A percentile compares a stretch with the other conserved stretches of the same genome.
phyloP scores from a whole-genome alignment of 2,888 invertebrate species.

The Adelphocoris suturalis region DNA sequence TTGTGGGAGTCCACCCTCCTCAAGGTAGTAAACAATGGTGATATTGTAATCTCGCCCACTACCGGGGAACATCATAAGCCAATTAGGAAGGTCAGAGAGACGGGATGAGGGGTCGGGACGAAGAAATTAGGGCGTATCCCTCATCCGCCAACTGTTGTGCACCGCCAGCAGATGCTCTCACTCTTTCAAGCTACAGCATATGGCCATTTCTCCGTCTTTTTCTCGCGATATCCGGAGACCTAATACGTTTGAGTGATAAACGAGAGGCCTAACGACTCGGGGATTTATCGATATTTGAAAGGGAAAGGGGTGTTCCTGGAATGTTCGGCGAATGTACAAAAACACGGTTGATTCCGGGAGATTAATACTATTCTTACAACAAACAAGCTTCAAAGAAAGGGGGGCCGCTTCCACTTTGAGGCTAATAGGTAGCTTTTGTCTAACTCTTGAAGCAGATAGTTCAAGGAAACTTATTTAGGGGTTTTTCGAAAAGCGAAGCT shows the following conservation, averaged over 20 bases:
- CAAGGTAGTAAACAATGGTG: conserved; percentile 62
- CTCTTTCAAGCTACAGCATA: conserved; percentile 54
- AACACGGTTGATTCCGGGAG: neutral
- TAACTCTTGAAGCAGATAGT: too few relatives aligned
- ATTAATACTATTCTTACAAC: neutral
- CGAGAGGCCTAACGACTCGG: conserved; percentile 64
- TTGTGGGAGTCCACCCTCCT: conserved; percentile 19
- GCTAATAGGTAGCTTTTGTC: too few relatives aligned
- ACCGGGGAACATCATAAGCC: conserved; percentile 71
- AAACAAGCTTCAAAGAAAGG: too few relatives aligned
- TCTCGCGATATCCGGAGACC: conserved; percentile 48
- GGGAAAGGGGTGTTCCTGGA: neutral
- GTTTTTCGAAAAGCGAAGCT: too few relatives aligned
- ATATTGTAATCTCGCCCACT: conserved; percentile 70
- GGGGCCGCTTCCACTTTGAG: too few relatives aligned
- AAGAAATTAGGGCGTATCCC: conserved; percentile 71
- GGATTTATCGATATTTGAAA: conserved; percentile 66
- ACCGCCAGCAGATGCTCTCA: conserved; percentile 62
- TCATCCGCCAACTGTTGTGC: conserved; percentile 71
- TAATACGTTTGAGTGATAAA: conserved; percentile 62
- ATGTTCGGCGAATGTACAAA: neutral
- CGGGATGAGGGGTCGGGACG: conserved; percentile 1
- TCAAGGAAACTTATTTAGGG: too few relatives aligned
- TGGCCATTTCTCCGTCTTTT: conserved; percentile 64
- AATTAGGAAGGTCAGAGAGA: conserved; percentile 64